These are phyloP conservation scores for Neotoma lepida DNA, from an alignment of 2,113 vertebrate genomes.

Conservation along the genomic window DNA sequence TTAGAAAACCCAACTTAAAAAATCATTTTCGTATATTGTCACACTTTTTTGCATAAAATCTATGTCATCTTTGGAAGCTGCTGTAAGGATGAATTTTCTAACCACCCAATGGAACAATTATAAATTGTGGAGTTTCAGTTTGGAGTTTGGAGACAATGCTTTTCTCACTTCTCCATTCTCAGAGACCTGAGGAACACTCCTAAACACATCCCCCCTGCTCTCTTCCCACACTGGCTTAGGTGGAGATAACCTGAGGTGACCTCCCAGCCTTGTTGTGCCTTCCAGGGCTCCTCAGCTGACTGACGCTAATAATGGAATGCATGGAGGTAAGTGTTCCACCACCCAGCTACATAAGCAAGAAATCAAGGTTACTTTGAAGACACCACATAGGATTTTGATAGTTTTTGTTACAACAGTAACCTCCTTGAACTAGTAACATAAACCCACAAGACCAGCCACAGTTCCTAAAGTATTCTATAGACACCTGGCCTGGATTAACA, in stretches of 20 bases:
- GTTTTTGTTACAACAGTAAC: conserved; percentile 2
- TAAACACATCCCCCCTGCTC: background rate
- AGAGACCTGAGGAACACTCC: background rate
- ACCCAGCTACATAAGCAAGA: background rate
- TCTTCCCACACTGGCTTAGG: background rate
- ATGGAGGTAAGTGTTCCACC: background rate
- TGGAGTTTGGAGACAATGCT: background rate
- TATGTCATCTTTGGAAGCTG: background rate
- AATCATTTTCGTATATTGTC: conserved; percentile 19
- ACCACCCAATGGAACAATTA: background rate
- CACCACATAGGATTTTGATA: background rate
- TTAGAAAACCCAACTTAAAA: conserved; percentile 37
- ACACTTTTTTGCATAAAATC: background rate
- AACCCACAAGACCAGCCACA: background rate
- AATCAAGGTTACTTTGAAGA: background rate
- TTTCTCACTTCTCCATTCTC: background rate
- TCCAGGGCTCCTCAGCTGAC: background rate
- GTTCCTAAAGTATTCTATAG: background rate
- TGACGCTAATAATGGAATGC: background rate
- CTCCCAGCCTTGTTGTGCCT: background rate
- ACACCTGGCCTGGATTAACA: background rate
- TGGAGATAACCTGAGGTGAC: conserved; percentile 21
- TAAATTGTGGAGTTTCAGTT: background rate
- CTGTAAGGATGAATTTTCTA: background rate
- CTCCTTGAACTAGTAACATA: background rate